phyloP scores from a whole-genome alignment of 2,888 invertebrate species.

The Rhingia campestris region DNA sequence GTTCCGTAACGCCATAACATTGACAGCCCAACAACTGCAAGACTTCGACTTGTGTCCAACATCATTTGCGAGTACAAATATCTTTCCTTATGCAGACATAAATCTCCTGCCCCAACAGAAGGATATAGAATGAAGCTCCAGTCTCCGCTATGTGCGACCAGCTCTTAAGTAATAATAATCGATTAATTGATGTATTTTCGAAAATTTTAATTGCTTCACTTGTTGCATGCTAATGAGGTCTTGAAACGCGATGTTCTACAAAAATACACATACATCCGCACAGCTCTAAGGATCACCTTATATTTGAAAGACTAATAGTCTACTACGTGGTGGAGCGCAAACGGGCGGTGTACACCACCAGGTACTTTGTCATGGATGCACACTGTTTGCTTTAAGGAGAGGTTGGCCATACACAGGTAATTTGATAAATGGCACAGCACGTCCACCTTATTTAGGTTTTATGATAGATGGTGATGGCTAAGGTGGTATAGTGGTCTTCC shows the following conservation, averaged over 20 bases:
- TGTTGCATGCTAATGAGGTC: conserved; percentile 65
- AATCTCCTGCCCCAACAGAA: too few relatives aligned
- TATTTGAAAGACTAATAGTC: not conserved
- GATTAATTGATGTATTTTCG: conserved; percentile 59
- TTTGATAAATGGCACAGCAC: conserved; percentile 56
- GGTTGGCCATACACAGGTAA: conserved; percentile 34
- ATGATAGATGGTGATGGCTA: conserved; percentile 40
- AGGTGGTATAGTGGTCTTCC: not conserved
- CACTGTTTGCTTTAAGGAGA: conserved; percentile 34
- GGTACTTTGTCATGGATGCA: conserved; percentile 10
- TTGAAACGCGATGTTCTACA: conserved; percentile 40
- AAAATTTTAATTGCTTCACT: conserved; percentile 68
- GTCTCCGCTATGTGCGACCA: not conserved
- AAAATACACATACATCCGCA: not conserved
- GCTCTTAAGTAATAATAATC: conserved; percentile 33
- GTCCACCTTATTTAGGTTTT: conserved; percentile 59
- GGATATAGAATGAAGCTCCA: not conserved
- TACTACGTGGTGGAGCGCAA: not conserved
- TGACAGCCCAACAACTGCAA: too few relatives aligned
- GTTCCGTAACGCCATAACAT: too few relatives aligned
- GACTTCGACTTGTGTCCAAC: too few relatives aligned
- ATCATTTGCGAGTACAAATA: too few relatives aligned
- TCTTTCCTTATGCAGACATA: too few relatives aligned
- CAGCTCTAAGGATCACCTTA: conserved; percentile 7
- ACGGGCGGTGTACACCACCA: not conserved